Evolutionary conservation across 2,888 invertebrate genomes (phyloP).

Genomic region (Lepetodrilus schrolli): DNA sequence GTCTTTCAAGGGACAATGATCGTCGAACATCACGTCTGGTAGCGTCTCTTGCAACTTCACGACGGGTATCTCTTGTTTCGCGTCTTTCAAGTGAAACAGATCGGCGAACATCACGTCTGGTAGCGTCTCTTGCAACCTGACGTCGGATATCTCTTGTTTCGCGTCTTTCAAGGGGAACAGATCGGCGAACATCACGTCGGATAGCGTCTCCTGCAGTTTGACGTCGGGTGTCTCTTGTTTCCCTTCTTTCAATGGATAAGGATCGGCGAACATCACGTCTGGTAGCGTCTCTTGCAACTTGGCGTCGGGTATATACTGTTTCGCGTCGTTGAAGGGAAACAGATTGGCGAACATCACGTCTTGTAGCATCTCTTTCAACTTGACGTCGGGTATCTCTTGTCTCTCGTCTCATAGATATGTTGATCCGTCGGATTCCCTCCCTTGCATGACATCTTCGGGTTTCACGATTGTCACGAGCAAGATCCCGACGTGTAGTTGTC

Average conservation of each 20-base stretch:
- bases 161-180: neutral
- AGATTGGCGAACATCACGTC: neutral
- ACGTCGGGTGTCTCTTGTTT: neutral
- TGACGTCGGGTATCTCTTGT: neutral
- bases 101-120: neutral
- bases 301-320: neutral
- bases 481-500: neutral
- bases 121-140: neutral
- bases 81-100: neutral
- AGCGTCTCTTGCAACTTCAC: neutral
- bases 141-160: neutral
- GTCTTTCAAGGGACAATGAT: neutral
- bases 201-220: neutral
- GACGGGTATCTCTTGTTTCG: neutral
- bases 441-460: neutral
- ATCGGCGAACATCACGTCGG: neutral
- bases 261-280: neutral
- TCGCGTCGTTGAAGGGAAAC: neutral
- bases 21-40: neutral
- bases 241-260: neutral
- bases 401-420: neutral
- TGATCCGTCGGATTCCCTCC: neutral
- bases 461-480: neutral
- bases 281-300: conserved; percentile 4
- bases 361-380: neutral